Evolutionary conservation across 1,140 invertebrate genomes (phyloP).

Genomic region (Campoletis sonorensis): DNA sequence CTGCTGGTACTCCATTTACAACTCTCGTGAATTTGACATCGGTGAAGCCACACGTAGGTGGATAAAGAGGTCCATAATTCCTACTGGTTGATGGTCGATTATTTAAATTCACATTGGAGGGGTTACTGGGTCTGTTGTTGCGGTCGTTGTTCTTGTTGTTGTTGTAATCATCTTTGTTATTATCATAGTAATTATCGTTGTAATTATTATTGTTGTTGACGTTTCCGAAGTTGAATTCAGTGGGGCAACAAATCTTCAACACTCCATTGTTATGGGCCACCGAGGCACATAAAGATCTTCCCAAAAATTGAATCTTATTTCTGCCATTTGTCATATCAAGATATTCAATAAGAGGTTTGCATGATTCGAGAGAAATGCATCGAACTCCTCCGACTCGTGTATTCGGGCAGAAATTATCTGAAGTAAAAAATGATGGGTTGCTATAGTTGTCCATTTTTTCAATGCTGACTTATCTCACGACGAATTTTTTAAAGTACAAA

Average conservation of each 20-base stretch:
- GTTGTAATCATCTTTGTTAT: neutral
- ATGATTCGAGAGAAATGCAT: conserved; percentile 72
- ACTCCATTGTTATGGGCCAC: conserved; percentile 63
- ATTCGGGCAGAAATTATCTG: conserved; percentile 60
- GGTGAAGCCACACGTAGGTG: conserved; percentile 64
- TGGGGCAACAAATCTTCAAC: conserved; percentile 78
- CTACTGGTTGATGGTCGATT: neutral
- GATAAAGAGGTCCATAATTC: conserved; percentile 50
- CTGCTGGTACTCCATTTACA: conserved; percentile 62
- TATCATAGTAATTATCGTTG: neutral
- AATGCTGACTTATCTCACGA: too few relatives aligned
- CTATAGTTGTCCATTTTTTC: too few relatives aligned
- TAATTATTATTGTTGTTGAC: neutral
- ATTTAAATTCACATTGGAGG: neutral
- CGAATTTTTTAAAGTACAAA: too few relatives aligned
- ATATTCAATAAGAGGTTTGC: conserved; percentile 71
- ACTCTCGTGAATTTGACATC: conserved; percentile 56
- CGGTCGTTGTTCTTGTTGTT: neutral
- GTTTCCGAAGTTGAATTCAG: neutral
- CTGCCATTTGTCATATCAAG: conserved; percentile 60
- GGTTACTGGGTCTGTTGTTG: conserved; percentile 33
- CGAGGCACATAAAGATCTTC: conserved; percentile 77
- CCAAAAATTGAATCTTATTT: conserved; percentile 69
- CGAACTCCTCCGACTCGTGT: conserved; percentile 65
- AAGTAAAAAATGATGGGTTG: neutral